A percentile compares a stretch with the other conserved stretches of the same genome.
Conservation (phyloP, 1,140 invertebrate species). For the Drosophila pectinifera region DNA sequence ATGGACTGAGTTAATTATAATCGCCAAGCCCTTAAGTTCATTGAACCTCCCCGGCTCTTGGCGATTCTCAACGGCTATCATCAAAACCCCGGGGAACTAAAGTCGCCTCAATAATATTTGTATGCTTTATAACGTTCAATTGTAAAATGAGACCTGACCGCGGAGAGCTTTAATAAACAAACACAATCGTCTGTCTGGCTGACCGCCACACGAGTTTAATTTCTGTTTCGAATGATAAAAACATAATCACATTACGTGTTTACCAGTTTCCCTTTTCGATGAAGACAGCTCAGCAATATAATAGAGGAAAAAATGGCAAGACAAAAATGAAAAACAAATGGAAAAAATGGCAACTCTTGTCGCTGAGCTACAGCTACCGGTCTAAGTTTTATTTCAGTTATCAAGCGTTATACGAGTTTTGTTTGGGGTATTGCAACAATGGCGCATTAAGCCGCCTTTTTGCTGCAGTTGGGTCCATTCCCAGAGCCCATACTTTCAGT, state of each 20-base stretch:
- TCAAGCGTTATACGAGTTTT: slow-evolving; percentile 42
- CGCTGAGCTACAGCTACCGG: slow-evolving; percentile 29
- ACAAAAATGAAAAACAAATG: slow-evolving; percentile 13
- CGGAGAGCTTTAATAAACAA: slow-evolving; percentile 39
- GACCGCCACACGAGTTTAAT: slow-evolving; percentile 35
- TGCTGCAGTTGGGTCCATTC: slow-evolving; percentile 62
- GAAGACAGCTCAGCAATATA: slow-evolving; percentile 22
- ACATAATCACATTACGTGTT: slow-evolving; percentile 63
- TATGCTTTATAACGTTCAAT: slow-evolving; percentile 24
- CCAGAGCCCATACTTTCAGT: slow-evolving; percentile 34
- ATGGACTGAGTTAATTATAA: background rate
- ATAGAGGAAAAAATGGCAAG: slow-evolving; percentile 10
- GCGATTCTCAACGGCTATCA: slow-evolving; percentile 33
- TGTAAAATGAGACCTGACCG: slow-evolving; percentile 42
- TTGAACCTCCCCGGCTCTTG: slow-evolving; percentile 25
- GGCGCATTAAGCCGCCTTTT: slow-evolving; percentile 65
- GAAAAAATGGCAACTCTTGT: slow-evolving; percentile 25
- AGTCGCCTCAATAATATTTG: slow-evolving; percentile 9
- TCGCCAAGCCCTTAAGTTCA: slow-evolving; percentile 30
- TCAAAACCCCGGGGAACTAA: slow-evolving; percentile 21
- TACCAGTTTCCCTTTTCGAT: slow-evolving; percentile 54
- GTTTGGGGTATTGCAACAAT: slow-evolving; percentile 69
- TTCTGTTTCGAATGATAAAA: slow-evolving; percentile 53
- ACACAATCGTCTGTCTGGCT: slow-evolving; percentile 19
- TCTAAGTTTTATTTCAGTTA: slow-evolving; percentile 45